Percentiles rank a stretch among this genome's conserved stretches.
These are phyloP conservation scores for Brachionus rubens DNA, from an alignment of 1,140 invertebrate species.

Conservation along the genomic window DNA sequence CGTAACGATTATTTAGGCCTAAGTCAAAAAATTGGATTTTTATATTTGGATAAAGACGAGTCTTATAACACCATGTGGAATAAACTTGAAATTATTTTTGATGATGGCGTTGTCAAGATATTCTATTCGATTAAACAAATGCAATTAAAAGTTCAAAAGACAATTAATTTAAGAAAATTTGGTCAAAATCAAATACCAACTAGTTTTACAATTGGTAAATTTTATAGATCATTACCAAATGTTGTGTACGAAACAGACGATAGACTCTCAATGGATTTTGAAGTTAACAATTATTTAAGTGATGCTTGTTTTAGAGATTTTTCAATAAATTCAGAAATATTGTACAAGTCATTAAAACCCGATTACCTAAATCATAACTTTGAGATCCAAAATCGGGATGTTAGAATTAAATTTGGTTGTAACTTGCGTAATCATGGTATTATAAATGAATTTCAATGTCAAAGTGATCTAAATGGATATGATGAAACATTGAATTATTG, in stretches of 20 bases:
- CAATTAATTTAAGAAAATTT: conserved; percentile 19
- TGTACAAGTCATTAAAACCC: conserved; percentile 4
- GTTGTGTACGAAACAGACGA: background rate
- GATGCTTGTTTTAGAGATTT: conserved; percentile 32
- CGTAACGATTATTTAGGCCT: background rate
- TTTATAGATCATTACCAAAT: background rate
- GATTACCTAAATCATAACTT: conserved; percentile 15
- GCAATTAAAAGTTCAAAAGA: background rate
- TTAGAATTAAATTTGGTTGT: conserved; percentile 16
- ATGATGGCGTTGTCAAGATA: background rate
- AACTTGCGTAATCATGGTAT: background rate
- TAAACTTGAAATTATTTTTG: background rate
- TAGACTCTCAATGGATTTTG: background rate
- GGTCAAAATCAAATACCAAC: background rate
- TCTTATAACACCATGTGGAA: background rate
- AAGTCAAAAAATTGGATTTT: background rate
- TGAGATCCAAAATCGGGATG: background rate
- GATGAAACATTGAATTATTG: background rate
- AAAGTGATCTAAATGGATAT: background rate
- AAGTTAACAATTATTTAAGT: background rate
- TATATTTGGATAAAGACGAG: background rate
- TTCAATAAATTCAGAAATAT: background rate
- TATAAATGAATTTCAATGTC: background rate
- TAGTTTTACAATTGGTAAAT: conserved; percentile 7
- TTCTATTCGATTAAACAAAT: conserved; percentile 30